Evolutionary conservation across 1,140 invertebrate genomes (phyloP), one percentile per base, ranked within the genome.

Genomic region (Microplitis demolitor): DNA sequence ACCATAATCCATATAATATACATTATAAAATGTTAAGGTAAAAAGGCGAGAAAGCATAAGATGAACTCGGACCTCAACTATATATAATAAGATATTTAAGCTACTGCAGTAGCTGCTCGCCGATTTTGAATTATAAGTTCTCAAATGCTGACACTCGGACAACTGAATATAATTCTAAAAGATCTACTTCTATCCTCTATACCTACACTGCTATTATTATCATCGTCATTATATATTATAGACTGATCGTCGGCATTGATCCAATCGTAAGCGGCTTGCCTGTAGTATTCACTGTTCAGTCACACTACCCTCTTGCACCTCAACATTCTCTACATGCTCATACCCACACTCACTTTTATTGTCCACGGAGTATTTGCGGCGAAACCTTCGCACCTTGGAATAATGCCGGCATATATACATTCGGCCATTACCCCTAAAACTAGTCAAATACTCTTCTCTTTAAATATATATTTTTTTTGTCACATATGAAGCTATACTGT

Each of bases 41-140:
- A 33, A 50, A 53, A 13, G 33, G 45, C 31, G 34, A 33, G 16
- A 33, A 67, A 54, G 53, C 56, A 33, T 60, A 0, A 67, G 53
- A 70, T 69, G 66, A 58, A 71, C 69, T 56, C 56, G 69, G 74
- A 39, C 9, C 39, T 8, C 33, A 54, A 53, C 14, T 51, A 45
- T 51, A 24, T 11, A 31, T 24, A 33, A 33, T 16, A 66, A 39
- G 31, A 24, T 35, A 63, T 16, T 62, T 11, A 16, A 70, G 68
- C 58, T 4, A 24, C 35, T 11, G 68, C 9, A 82, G 80, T 80
- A n/a, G n/a, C n/a, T n/a, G 78, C 51, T 14, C 14, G 56, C 67
- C 74, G 75, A 78, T 80, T 83, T 78, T 68, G 78, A 74, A 83
- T 82, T 82, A 80, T 84, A 76, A 78, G 60, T 69, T 45, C 8